These are phyloP conservation scores for Macroteleia sp. DNA, from an alignment of 2,888 invertebrate species.

Conservation along the genomic window DNA sequence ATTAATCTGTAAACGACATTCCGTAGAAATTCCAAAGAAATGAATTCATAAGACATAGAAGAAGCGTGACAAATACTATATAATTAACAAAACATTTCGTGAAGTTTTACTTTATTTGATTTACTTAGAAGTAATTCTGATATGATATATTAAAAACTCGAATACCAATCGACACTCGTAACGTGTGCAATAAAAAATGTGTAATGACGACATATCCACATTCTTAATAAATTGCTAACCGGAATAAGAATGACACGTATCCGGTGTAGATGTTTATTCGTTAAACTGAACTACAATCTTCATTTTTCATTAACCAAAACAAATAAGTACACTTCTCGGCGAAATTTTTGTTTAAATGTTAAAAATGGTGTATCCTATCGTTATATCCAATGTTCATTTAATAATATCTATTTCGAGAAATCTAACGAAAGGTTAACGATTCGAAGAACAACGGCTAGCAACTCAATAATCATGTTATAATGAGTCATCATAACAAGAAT, in stretches of 20 bases:
- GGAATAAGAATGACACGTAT: conserved; percentile 36
- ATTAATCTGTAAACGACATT: no score
- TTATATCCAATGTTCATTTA: no score
- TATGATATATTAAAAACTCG: conserved; percentile 27
- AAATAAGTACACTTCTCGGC: conserved; percentile 5
- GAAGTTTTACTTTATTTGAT: background rate
- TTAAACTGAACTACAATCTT: conserved; percentile 6
- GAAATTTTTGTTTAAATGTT: no score
- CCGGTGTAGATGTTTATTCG: conserved; percentile 14
- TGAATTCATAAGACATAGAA: no score
- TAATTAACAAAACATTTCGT: no score
- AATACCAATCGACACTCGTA: conserved; percentile 27
- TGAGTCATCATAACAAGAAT: conserved; percentile 12
- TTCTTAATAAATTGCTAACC: conserved; percentile 36
- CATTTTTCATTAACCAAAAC: conserved; percentile 29
- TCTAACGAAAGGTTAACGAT: conserved; percentile 9
- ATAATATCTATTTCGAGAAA: no score
- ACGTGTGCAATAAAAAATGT: conserved; percentile 7
- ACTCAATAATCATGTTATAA: conserved; percentile 6
- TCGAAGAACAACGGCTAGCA: background rate
- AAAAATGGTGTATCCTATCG: no score
- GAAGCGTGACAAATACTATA: no score
- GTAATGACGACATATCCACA: conserved; percentile 10
- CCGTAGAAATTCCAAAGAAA: no score
- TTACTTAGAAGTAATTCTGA: conserved; percentile 16